Evolutionary conservation across 2,797 vertebrate species (phyloP), one percentile per base, ranked within the genome.

Genomic region (Scyliorhinus canicula): DNA sequence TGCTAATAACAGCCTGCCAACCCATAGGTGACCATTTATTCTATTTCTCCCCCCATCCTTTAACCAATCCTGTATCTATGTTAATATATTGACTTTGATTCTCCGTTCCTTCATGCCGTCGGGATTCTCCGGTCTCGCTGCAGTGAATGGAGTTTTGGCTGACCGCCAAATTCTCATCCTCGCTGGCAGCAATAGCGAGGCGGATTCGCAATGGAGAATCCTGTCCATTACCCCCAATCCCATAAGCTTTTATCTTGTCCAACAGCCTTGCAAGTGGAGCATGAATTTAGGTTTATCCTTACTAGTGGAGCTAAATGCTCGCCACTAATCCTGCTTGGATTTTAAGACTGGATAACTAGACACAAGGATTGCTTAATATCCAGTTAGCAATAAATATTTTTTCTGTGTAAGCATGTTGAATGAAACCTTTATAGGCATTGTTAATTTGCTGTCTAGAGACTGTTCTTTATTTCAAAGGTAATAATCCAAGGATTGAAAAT

Each of bases 381-480:
- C 28, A 88, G 55, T 65, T 40, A 67, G n/a, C 57, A 0, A 65
- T n/a, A n/a, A n/a, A 35, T 35, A 86, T 31, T 57, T 88, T 88
- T 57, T 16, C 6, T 57, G 52, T 57, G 55, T 16, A 65, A 88
- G 11, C 12, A 88, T 35, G 0, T 88, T 82, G 40, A 82, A 47
- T 21, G 40, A 82, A 82, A 82, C 7, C 44, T 57, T 57, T 60
- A 93, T 67, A 67, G n/a, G 35, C 35, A n/a, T 90, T 26, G 2
- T 65, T 93, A 67, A 7, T 65, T 88, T 93, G 60, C 90, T 93
- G 60, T 47, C 57, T 44, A 47, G n/a, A 65, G n/a, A 67, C 16
- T 67, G 63, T 93, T 57, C 52, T 57, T 67, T 93, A 63, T 67
- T 93, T 93, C 60, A 65, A 93, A 65, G 60, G 44, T 47, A n/a